Base-by-base conservation (phyloP, 2,888 invertebrate species). In the Leptopilina myrica region DNA sequence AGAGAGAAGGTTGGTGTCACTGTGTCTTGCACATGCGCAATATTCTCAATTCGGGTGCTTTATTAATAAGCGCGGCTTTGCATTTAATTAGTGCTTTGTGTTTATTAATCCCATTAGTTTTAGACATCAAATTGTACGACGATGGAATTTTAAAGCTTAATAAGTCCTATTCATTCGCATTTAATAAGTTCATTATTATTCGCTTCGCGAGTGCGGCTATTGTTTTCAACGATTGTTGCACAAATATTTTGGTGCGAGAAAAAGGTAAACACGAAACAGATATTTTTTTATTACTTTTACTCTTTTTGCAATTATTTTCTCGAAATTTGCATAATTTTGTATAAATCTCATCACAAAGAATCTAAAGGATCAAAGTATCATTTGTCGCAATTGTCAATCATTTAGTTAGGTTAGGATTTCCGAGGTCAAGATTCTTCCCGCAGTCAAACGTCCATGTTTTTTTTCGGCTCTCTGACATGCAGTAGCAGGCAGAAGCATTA, bases 401-500 rank as follows among this genome's bases (percentile, higher is more conserved):
- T 33, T 53, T 4, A 7, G 53, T 26, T 53, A n/a, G 26, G 53
- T 69, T 73, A 56, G 73, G 9, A 56, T 49, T 56, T 9, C n/a
- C 8, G 33, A 33, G 56, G 33, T 73, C 33, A 73, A 40, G 5
- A 56, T 56, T 73, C 56, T 53, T 8, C 49, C 49, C 46, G 9
- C 14, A 66, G n/a, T 15, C 46, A 66, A 73, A 56, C 73, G 40
- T 64, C 64, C 40, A 64, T 64, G 40, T 64, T 69, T 69, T 69
- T 67, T 53, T 69, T 69, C 53, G 69, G 12, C 26, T 49, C 49
- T 11, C 49, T 11, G 49, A 20, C 7, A 20, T 62, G 62, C 9
- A 69, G 67, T 5, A 26, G 43, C 43, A 69, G 15, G 43, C 43
- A 69, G 15, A 20, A 49, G 49, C 69, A 33, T 73, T 53, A 43